phyloP scores from a whole-genome alignment of 2,113 vertebrate species.

The Perca schrenkii region DNA sequence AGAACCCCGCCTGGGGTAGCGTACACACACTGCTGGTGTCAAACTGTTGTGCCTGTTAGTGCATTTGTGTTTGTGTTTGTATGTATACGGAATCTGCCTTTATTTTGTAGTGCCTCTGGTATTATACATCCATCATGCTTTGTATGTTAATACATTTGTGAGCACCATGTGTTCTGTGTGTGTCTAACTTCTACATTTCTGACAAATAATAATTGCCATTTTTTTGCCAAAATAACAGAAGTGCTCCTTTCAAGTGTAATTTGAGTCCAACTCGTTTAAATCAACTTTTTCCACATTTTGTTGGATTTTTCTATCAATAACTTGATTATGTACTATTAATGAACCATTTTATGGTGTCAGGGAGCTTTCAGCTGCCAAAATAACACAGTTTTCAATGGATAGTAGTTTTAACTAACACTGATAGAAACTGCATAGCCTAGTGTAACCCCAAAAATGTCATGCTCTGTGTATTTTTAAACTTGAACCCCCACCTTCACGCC shows the following conservation, averaged over 20 bases:
- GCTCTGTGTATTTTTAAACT: constrained; percentile 76
- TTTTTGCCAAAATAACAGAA: not conserved
- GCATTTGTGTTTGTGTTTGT: constrained; percentile 47
- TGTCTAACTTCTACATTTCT: constrained; percentile 5
- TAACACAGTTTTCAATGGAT: not conserved
- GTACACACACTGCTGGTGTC: constrained; percentile 72
- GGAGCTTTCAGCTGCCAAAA: not conserved
- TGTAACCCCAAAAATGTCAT: constrained; percentile 60
- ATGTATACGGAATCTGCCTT: constrained; percentile 15
- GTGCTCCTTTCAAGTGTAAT: not conserved
- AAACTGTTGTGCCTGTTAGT: constrained; percentile 68
- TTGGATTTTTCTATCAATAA: not conserved
- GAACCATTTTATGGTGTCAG: not conserved
- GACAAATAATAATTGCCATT: not conserved
- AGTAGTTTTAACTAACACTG: not conserved
- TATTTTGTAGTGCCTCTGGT: constrained; percentile 23
- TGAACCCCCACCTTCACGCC: constrained; percentile 55
- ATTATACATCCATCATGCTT: not conserved
- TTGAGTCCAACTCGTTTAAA: not conserved
- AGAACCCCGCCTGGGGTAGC: constrained; percentile 68
- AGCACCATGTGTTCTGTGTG: not conserved
- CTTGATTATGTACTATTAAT: not conserved
- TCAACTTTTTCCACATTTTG: constrained; percentile 1
- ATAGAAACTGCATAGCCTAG: constrained; percentile 7
- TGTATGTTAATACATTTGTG: constrained; percentile 2